Evolutionary conservation across 2,797 vertebrate species (phyloP), one percentile per base, ranked within the genome.

Genomic region (Rachycentron canadum): DNA sequence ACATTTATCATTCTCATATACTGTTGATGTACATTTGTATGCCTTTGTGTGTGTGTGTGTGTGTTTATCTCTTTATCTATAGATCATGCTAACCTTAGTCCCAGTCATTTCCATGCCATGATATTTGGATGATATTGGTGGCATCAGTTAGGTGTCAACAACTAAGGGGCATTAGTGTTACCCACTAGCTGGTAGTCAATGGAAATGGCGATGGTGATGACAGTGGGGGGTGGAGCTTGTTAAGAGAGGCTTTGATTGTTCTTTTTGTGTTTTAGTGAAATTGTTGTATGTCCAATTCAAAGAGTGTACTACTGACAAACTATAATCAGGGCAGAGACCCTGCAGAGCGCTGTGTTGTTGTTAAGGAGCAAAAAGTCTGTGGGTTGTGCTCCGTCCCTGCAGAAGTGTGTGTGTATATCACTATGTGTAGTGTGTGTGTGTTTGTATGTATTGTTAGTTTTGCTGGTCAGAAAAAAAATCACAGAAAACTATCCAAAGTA

Each of bases 281-380:
- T 49, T 11, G 47, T 49, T 49, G 45, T 41, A 25, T 62, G 49
- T 19, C 34, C 50, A 55, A 59, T 60, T 34, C 69, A 23, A 25
- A 38, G 9, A 36, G 25, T 49, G 0, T 28, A 13, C 28, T 43
- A 4, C 50, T 36, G 12, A 26, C 58, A 47, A 16, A 7, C 19
- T 43, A 25, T 17, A 6, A 23, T 32, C 30, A 28, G 5, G 3
- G 19, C 21, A 34, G 28, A 58, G n/a, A 1, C 28, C 60, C 65
- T 77, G 74, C 50, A 67, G 36, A 66, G 30, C 1, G 38, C 43
- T 49, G 43, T 32, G 38, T 59, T 55, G 73, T 21, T 71, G 13
- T 25, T 19, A 5, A n/a, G n/a, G 10, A 21, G 2, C 23, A 9
- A 13, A 38, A 32, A 2, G 26, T 61, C 23, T 68, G 16, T 50